Base-by-base conservation (phyloP, 2,797 vertebrate genomes). In the Nannoperca australis region DNA sequence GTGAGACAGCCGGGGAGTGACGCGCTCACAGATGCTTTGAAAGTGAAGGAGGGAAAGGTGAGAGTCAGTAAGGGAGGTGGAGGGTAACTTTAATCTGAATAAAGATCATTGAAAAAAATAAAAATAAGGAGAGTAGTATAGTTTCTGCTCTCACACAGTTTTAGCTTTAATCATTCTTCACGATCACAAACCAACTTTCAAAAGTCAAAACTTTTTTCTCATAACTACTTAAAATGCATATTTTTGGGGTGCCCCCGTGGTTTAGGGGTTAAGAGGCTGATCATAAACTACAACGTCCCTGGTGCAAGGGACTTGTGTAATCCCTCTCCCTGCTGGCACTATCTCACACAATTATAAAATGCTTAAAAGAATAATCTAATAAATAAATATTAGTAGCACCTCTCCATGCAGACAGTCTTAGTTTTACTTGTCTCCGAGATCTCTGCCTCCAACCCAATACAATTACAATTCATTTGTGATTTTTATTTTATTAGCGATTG, bases 1-100 rank as follows among this genome's bases (percentile, higher is more conserved):
- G 0, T 99, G 98, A 50, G 98, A 99, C 64, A 99, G 95, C 2
- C 98, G 96, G 4, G 98, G 98, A 10, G 98, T 99, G 70, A 99
- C 98, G 0, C 98, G 97, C 86, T 99, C 98, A 70, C 98, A 99
- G 84, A 99, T 99, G 83, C 98, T 99, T 51, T 24, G 3, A 67
- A 49, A 66, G 10, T 2, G 18, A 10, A 36, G 1, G 8, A 7
- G 1, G 8, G 22, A 75, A 42, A 51, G n/a, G 14, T 17, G 36
- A 68, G n/a, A 15, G 3, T 62, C 5, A 62, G 14, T 13, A 1
- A 47, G 18, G 44, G 13, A 27, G 3, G 15, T 1, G 0, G 5
- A 38, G 8, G 10, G 3, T 1, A 32, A 14, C 14, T 50, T 27
- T 4, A 40, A 36, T 27, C 44, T n/a, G 10, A 40, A 50, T 27